Evolutionary conservation across 2,797 vertebrate species (phyloP).

Genomic region (Pseudochromis fuscus): DNA sequence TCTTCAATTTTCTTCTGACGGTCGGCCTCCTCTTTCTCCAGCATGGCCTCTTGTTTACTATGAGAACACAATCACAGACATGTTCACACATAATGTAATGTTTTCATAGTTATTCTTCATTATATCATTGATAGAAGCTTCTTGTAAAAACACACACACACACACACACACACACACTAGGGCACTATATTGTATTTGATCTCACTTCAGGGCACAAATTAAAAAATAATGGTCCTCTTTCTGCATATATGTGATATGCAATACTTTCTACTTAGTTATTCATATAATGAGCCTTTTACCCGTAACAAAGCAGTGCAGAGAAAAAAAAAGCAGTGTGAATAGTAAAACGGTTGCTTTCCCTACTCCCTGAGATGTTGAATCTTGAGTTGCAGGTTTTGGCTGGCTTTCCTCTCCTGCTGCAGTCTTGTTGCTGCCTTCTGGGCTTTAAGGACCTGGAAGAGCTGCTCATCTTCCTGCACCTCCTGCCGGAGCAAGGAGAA

Average conservation of each 20-base stretch:
- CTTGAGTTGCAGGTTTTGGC: constrained; percentile 69
- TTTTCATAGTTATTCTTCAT: too few relatives aligned
- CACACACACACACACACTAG: neutral
- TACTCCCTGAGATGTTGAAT: constrained; percentile 80
- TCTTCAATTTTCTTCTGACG: constrained; percentile 81
- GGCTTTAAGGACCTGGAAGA: constrained; percentile 66
- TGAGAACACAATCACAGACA: constrained; percentile 52
- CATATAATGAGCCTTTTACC: neutral
- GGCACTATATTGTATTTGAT: neutral
- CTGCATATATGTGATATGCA: neutral
- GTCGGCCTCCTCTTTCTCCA: constrained; percentile 70
- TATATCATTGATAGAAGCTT: too few relatives aligned
- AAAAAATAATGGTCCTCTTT: neutral
- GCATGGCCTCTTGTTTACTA: constrained; percentile 78
- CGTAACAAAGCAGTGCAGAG: constrained; percentile 6
- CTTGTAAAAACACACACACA: neutral
- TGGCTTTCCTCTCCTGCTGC: constrained; percentile 78
- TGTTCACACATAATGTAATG: neutral
- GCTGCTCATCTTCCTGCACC: constrained; percentile 75
- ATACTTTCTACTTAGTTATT: neutral
- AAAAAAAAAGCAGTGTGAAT: constrained; percentile 1
- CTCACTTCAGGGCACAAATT: constrained; percentile 2
- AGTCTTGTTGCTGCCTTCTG: constrained; percentile 73
- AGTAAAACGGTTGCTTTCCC: constrained; percentile 12
- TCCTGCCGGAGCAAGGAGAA: constrained; percentile 68